Evolutionary conservation across 2,797 vertebrate genomes (phyloP).

Genomic region (Sebastes hubbsi): DNA sequence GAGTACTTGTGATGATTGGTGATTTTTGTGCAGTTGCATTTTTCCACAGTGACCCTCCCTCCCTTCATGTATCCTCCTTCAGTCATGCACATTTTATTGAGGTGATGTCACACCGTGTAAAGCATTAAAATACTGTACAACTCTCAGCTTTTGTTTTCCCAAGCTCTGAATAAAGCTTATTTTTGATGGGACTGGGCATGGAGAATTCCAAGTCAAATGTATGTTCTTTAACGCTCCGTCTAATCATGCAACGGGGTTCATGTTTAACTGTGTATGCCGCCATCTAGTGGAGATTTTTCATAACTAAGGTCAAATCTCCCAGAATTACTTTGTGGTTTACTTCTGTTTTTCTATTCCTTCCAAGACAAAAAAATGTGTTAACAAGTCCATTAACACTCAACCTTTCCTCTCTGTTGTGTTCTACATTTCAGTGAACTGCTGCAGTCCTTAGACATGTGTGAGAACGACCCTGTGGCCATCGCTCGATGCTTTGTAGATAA

Average conservation of each 20-base stretch:
- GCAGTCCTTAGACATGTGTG: slow-evolving; percentile 92
- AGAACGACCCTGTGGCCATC: slow-evolving; percentile 91
- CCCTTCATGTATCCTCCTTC: background rate
- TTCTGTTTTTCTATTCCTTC: background rate
- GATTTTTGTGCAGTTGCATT: background rate
- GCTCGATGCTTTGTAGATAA: slow-evolving; percentile 94
- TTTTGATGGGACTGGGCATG: background rate
- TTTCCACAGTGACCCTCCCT: slow-evolving; percentile 3
- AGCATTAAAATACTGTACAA: background rate
- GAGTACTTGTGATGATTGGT: background rate
- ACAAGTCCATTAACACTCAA: background rate
- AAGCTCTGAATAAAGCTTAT: slow-evolving; percentile 3
- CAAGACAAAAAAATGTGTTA: background rate
- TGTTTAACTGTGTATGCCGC: slow-evolving; percentile 36
- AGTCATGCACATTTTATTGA: background rate
- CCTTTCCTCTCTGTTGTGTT: background rate
- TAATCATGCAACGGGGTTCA: background rate
- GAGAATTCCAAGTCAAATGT: background rate
- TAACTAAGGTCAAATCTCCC: background rate
- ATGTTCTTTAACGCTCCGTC: background rate
- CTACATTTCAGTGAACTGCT: slow-evolving; percentile 87
- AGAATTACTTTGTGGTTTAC: background rate
- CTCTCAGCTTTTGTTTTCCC: slow-evolving; percentile 3
- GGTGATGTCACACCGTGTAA: background rate
- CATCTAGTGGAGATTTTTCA: slow-evolving; percentile 55